phyloP scores from a whole-genome alignment of 1,140 invertebrate species.

The Phortica variegata region DNA sequence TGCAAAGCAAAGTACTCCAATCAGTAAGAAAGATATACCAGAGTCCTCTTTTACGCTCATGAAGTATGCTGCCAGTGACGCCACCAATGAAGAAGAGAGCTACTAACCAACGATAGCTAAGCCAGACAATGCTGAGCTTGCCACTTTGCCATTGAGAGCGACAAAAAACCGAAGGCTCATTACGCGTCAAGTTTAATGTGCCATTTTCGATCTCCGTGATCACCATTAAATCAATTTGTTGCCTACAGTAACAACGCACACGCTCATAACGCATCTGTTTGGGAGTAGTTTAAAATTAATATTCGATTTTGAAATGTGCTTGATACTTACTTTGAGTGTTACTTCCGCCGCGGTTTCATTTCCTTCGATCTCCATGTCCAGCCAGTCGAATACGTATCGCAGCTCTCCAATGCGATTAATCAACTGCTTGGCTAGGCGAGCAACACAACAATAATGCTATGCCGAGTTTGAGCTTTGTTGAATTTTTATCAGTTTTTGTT shows the following conservation, averaged over 20 bases:
- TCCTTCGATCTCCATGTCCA: no score
- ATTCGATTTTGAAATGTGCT: no score
- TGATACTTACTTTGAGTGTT: background rate
- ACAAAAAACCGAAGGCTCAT: constrained; percentile 32
- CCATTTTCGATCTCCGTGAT: constrained; percentile 26
- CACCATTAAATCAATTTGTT: background rate
- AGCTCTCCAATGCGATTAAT: no score
- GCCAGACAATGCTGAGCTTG: constrained; percentile 30
- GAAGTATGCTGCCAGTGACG: background rate
- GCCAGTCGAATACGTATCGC: no score
- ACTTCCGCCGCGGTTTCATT: background rate
- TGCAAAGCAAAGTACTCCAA: constrained; percentile 6
- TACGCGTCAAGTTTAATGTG: constrained; percentile 32
- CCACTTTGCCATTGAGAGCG: constrained; percentile 42
- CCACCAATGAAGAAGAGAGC: constrained; percentile 31
- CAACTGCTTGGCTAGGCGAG: no score
- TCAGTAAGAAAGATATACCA: constrained; percentile 9
- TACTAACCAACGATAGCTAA: constrained; percentile 38
- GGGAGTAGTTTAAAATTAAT: no score
- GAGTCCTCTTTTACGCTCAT: background rate
- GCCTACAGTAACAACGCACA: background rate
- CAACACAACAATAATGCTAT: no score
- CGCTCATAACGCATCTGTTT: no score
- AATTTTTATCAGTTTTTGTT: no score
- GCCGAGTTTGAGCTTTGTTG: no score